phyloP scores from a whole-genome alignment of 2,888 invertebrate genomes.

The Agonopterix subpropinquella region DNA sequence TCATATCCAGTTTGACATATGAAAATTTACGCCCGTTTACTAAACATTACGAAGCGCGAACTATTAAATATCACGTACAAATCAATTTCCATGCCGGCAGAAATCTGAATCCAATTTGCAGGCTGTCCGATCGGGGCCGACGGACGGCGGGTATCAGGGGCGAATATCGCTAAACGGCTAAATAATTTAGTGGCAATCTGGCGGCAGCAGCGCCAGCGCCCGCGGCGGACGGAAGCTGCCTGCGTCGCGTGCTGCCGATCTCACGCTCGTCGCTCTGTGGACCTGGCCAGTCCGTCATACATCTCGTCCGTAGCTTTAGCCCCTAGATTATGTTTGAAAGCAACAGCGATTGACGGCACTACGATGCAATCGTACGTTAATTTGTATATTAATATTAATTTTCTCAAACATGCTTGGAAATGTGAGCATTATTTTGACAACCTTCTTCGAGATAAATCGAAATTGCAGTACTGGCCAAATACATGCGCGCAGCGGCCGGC shows the following conservation, averaged over 20 bases:
- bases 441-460: too few species aligned
- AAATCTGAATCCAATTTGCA: conserved; percentile 75
- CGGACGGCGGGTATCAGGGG: conserved; percentile 52
- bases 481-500: too few species aligned
- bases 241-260: conserved; percentile 23
- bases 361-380: not conserved
- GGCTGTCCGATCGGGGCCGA: conserved; percentile 66
- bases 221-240: conserved; percentile 16
- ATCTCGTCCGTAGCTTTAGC: not conserved
- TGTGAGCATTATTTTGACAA: too few species aligned
- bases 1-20: not conserved
- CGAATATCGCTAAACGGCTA: conserved; percentile 73
- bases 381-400: too few species aligned
- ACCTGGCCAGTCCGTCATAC: conserved; percentile 1
- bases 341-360: not conserved
- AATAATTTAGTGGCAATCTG: conserved; percentile 73
- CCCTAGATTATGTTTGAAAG: not conserved
- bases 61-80: conserved; percentile 69
- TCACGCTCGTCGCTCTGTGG: not conserved
- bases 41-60: conserved; percentile 37
- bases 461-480: too few species aligned
- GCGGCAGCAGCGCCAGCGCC: conserved; percentile 10
- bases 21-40: conserved; percentile 18
- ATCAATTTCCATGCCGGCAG: conserved; percentile 67
- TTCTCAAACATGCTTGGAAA: too few species aligned